These are phyloP conservation scores for Dicycla oo DNA, from an alignment of 2,888 invertebrate genomes.

Conservation along the genomic window DNA sequence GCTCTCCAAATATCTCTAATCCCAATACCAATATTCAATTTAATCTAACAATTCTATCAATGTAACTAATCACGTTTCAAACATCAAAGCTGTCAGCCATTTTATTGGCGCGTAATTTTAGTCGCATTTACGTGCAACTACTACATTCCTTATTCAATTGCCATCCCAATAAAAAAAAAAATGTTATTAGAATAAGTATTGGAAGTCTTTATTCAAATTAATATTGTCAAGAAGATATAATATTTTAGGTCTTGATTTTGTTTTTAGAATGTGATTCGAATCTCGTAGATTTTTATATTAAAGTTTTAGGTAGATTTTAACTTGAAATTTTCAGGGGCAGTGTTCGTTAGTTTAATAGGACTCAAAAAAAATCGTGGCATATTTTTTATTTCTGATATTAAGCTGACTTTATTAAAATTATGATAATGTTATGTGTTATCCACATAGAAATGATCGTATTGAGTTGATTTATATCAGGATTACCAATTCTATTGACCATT, in stretches of 20 bases:
- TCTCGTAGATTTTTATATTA: neutral
- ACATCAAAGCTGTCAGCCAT: conserved; percentile 14
- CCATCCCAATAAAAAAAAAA: too few species aligned
- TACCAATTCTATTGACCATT: neutral
- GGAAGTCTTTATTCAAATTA: conserved; percentile 6
- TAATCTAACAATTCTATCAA: conserved; percentile 11
- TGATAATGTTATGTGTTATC: neutral
- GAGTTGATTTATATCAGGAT: neutral
- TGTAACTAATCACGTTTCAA: conserved; percentile 39
- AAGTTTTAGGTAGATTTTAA: neutral
- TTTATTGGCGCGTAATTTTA: conserved; percentile 9
- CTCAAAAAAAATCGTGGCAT: neutral
- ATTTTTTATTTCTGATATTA: neutral
- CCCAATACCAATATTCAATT: neutral
- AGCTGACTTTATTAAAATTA: neutral
- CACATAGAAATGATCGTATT: neutral
- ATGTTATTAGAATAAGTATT: conserved; percentile 20
- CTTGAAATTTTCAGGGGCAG: neutral
- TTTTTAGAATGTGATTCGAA: conserved; percentile 2
- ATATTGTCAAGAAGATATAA: conserved; percentile 2
- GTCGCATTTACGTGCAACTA: conserved; percentile 19
- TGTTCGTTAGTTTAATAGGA: neutral
- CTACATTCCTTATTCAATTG: conserved; percentile 16
- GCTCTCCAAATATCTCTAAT: neutral
- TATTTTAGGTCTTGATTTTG: conserved; percentile 8